Base-by-base conservation (phyloP, 1,140 invertebrate species). In the Drosophila bipectinata region DNA sequence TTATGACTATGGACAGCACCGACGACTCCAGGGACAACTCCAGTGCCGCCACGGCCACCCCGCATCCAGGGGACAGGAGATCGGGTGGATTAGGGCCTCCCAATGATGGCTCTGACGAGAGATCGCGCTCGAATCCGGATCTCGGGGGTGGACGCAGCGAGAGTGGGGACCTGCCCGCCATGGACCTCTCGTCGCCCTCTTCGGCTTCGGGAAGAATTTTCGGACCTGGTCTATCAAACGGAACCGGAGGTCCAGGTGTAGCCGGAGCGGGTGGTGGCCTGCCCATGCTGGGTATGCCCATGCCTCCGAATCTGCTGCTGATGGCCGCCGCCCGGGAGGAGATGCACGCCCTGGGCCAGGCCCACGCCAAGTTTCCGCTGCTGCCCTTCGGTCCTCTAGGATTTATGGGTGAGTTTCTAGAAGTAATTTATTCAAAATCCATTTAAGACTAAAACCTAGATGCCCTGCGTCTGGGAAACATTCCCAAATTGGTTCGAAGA, bases 321-420 rank as follows among this genome's bases (percentile, higher is more conserved):
- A 91, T 91, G 90, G 90, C 90, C 0, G 90, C 90, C 9, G 90
- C 90, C 8, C 77, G 90, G 5, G 90, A 91, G 39, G 90, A 91
- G 56, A 88, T 91, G 74, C 90, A 91, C 15, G 78, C 79, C 14
- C 60, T 90, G 28, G 78, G 81, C 6, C 78, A 81, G 21, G 77
- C 72, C 34, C 87, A 90, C 39, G 84, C 87, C 67, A 91, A 91
- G 66, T 91, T 96, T 72, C 95, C 95, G 67, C 95, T 96, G 68
- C 93, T 94, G 76, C 93, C 93, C 41, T 97, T 97, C 94, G 97
- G 95, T 93, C 96, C 96, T 77, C 94, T 96, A 74, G 95, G 95
- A 92, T 94, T 96, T 88, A 91, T 91, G 79, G 91, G 91, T 92
- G 57, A 91, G 91, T 91, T 10, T 3, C 7, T 0, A 2, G n/a